These are phyloP conservation scores for Eubucco bourcierii DNA, from an alignment of 2,113 vertebrate species.

Conservation along the genomic window DNA sequence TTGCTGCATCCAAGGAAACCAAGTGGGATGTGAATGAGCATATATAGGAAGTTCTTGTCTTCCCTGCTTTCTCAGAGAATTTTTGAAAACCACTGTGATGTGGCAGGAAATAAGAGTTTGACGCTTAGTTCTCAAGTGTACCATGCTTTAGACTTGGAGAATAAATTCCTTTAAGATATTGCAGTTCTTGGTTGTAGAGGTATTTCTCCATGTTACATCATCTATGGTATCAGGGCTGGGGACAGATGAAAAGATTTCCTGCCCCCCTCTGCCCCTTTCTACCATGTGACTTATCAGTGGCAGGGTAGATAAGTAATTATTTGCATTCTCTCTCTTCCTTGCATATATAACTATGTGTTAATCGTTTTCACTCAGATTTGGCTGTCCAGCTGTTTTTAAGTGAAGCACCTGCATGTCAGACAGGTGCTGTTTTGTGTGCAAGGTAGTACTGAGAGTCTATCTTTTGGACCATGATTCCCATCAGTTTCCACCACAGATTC, in stretches of 20 bases:
- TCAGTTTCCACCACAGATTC: neutral
- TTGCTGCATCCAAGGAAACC: neutral
- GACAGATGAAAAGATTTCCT: neutral
- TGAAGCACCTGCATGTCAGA: neutral
- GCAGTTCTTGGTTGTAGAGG: neutral
- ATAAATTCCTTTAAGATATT: neutral
- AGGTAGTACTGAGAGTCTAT: neutral
- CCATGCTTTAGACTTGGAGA: neutral
- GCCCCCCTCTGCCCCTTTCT: accelerated
- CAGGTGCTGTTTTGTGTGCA: neutral
- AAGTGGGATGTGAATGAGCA: accelerated
- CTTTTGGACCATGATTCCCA: neutral
- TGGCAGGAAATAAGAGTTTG: neutral
- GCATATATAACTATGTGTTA: neutral
- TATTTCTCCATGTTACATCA: neutral
- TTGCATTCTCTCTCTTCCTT: neutral
- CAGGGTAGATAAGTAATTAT: neutral
- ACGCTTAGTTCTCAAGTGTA: neutral
- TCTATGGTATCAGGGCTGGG: neutral
- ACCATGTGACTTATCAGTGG: neutral
- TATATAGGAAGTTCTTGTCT: neutral
- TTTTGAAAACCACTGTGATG: neutral
- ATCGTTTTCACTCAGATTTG: neutral
- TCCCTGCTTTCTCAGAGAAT: neutral
- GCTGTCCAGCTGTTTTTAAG: neutral